phyloP scores from a whole-genome alignment of 1,140 invertebrate species.

The Oscheius sp. region DNA sequence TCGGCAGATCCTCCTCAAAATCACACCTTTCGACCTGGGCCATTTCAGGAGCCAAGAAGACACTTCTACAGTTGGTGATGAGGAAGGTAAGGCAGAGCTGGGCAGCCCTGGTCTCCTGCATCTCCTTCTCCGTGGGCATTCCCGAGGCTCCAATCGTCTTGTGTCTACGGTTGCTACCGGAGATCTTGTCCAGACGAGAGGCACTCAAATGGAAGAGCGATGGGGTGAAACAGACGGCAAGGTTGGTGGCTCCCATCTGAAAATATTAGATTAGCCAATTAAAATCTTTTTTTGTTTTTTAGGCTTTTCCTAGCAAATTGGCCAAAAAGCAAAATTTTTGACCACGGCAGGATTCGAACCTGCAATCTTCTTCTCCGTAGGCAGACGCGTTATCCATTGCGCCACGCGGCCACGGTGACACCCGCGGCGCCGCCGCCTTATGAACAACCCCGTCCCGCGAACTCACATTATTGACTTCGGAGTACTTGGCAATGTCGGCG shows the following conservation, averaged over 20 bases:
- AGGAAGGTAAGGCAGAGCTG: conserved; percentile 29
- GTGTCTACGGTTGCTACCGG: conserved; percentile 8
- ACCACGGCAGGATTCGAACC: conserved; percentile 53
- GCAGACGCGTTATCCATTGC: conserved; percentile 54
- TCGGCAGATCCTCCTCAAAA: conserved; percentile 14
- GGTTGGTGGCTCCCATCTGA: conserved; percentile 33
- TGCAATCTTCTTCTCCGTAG: conserved; percentile 53
- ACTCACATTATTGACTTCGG: conserved; percentile 23
- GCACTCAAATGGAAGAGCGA: conserved; percentile 30
- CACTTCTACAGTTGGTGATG: conserved; percentile 1
- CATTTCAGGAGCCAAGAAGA: conserved; percentile 9
- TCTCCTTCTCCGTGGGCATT: conserved; percentile 35
- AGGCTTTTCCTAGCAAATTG: too few species aligned
- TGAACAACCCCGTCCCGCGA: too few species aligned
- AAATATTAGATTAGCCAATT: conserved; percentile 10
- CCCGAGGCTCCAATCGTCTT: conserved; percentile 34
- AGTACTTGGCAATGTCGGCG: conserved; percentile 20
- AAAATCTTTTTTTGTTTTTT: too few species aligned
- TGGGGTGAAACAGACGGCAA: conserved; percentile 32
- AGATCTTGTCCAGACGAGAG: conserved; percentile 22
- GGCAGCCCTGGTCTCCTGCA: conserved; percentile 27
- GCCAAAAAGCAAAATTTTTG: conserved; percentile 34
- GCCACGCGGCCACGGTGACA: conserved; percentile 47
- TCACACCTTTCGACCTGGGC: neutral
- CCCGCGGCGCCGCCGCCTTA: too few species aligned